Evolutionary conservation across 1,140 invertebrate genomes (phyloP).

Genomic region (Drosophila athabasca): DNA sequence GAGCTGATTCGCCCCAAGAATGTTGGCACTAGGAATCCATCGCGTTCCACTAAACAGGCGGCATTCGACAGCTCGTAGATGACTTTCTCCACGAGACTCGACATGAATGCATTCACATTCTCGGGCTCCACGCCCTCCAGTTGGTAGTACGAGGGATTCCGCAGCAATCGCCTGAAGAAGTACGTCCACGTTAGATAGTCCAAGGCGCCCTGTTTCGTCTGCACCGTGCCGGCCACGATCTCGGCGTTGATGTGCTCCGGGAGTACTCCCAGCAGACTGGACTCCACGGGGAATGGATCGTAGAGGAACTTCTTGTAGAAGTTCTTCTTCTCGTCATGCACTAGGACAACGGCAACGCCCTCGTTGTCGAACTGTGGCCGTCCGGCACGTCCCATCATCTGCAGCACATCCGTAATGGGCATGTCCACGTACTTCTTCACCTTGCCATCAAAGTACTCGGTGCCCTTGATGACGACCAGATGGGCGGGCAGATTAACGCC

Average conservation of each 20-base stretch:
- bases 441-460: constrained; percentile 99
- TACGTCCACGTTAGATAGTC: constrained; percentile 99
- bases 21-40: constrained; percentile 89
- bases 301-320: constrained; percentile 99
- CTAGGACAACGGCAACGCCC: constrained; percentile 97
- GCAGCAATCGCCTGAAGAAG: constrained; percentile 95
- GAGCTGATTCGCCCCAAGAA: constrained; percentile 97
- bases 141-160: constrained; percentile 97
- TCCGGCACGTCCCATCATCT: constrained; percentile 99
- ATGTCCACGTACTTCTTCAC: constrained; percentile 98
- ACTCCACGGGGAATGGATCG: constrained; percentile 99
- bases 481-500: constrained; percentile 98
- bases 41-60: constrained; percentile 90
- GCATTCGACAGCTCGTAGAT: constrained; percentile 89
- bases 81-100: constrained; percentile 90
- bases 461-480: constrained; percentile 89
- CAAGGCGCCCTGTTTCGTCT: constrained; percentile 95
- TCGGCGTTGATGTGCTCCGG: constrained; percentile 99
- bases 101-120: constrained; percentile 90
- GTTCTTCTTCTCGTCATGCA: constrained; percentile 99
- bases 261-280: constrained; percentile 94
- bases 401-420: constrained; percentile 99
- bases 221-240: constrained; percentile 96
- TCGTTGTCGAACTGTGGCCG: constrained; percentile 97
- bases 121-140: constrained; percentile 90